Evolutionary conservation across 1,140 invertebrate genomes (phyloP).

Genomic region (Conus ventricosus): DNA sequence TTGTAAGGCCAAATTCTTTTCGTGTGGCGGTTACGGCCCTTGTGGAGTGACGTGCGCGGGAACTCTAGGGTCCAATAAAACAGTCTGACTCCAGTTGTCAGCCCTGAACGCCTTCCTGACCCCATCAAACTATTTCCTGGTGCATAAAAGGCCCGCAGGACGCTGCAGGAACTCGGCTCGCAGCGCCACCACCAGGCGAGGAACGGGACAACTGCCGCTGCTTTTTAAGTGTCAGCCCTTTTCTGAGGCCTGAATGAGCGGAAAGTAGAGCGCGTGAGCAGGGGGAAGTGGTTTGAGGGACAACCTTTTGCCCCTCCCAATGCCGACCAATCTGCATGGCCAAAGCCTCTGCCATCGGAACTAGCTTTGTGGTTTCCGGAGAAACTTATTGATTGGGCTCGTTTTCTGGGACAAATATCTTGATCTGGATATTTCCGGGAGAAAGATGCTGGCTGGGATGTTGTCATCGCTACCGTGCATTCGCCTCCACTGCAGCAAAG

Average conservation of each 20-base stretch:
- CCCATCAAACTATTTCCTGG: constrained; percentile 18
- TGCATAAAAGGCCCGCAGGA: neutral
- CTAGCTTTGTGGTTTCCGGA: no score
- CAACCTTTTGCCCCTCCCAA: no score
- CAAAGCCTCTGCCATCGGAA: no score
- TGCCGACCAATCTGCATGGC: no score
- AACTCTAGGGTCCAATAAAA: neutral
- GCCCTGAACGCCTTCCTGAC: constrained; percentile 4
- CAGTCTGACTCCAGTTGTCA: neutral
- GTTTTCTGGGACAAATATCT: no score
- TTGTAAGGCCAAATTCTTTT: neutral
- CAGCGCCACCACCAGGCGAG: neutral
- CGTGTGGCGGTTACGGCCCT: neutral
- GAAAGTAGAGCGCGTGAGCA: neutral
- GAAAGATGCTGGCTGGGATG: no score
- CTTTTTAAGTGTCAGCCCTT: no score
- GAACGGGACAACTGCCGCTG: neutral
- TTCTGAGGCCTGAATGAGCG: neutral
- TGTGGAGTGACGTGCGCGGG: neutral
- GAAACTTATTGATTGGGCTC: no score
- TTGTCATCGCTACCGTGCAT: no score
- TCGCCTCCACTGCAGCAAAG: no score
- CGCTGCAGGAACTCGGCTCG: neutral
- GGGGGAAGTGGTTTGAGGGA: neutral
- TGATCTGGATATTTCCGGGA: no score